phyloP scores from a whole-genome alignment of 2,797 vertebrate species.

The Pterois miles region DNA sequence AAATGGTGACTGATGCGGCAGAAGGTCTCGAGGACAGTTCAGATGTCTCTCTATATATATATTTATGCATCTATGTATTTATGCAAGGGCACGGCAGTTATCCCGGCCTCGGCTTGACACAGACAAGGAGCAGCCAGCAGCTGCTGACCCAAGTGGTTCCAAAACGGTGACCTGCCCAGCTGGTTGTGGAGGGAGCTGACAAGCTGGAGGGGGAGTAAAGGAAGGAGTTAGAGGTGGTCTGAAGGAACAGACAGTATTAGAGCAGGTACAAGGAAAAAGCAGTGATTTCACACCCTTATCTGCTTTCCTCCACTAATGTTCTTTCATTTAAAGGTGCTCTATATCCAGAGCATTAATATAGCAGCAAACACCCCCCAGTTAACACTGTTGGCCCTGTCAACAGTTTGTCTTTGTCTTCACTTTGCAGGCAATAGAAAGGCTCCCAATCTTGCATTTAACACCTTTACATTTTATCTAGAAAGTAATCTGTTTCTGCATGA shows the following conservation, averaged over 20 bases:
- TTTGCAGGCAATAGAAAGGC: no score
- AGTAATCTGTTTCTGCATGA: background rate
- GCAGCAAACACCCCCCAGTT: no score
- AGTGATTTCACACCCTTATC: background rate
- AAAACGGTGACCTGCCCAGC: conserved; percentile 64
- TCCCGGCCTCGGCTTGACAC: conserved; percentile 44
- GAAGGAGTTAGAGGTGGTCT: conserved; percentile 26
- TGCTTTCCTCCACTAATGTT: background rate
- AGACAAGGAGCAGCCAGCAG: conserved; percentile 56
- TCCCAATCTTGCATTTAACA: background rate
- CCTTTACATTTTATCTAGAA: background rate
- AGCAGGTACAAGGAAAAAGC: background rate
- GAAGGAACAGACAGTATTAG: background rate
- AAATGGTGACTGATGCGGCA: conserved; percentile 62
- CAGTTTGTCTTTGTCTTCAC: no score
- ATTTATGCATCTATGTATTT: conserved; percentile 71
- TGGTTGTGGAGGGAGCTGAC: conserved; percentile 50
- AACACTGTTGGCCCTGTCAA: no score
- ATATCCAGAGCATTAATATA: no score
- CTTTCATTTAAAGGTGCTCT: background rate
- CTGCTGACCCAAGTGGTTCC: conserved; percentile 44
- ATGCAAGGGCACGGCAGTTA: conserved; percentile 62
- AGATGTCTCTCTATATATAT: conserved; percentile 34
- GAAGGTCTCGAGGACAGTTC: conserved; percentile 66
- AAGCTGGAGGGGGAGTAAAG: conserved; percentile 27